A percentile compares a stretch with the other conserved stretches of the same genome.
These are phyloP conservation scores for Pseudolaguvia tuberculata DNA, from an alignment of 2,113 vertebrate species.

Conservation along the genomic window DNA sequence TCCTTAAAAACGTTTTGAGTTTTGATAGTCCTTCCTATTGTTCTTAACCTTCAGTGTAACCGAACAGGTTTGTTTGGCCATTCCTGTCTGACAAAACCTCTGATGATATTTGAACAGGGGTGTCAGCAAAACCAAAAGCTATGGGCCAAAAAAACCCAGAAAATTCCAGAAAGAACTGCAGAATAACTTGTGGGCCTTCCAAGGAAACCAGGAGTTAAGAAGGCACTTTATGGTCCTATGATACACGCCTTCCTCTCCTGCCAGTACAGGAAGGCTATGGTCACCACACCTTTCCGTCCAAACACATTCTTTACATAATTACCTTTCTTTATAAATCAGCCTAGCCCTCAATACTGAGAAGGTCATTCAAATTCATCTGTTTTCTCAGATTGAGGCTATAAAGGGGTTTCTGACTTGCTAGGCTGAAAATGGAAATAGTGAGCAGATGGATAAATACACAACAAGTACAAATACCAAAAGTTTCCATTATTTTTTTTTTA, in stretches of 20 bases:
- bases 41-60: not conserved
- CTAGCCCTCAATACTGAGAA: not conserved
- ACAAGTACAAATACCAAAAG: no score
- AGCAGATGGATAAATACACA: not conserved
- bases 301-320: constrained; percentile 48
- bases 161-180: constrained; percentile 12
- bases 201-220: constrained; percentile 10
- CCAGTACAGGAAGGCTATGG: constrained; percentile 56
- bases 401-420: not conserved
- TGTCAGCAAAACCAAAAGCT: constrained; percentile 8
- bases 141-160: constrained; percentile 8
- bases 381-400: not conserved
- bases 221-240: not conserved
- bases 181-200: not conserved
- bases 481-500: no score
- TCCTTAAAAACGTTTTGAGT: not conserved
- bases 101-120: constrained; percentile 23
- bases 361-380: not conserved
- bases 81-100: constrained; percentile 10
- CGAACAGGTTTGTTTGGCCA: constrained; percentile 35
- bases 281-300: constrained; percentile 69
- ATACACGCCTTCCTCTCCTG: constrained; percentile 33
- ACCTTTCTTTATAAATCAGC: constrained; percentile 3
- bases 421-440: not conserved
- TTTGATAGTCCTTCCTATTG: not conserved